phyloP scores from a whole-genome alignment of 2,113 vertebrate species.

The Sorex araneus region DNA sequence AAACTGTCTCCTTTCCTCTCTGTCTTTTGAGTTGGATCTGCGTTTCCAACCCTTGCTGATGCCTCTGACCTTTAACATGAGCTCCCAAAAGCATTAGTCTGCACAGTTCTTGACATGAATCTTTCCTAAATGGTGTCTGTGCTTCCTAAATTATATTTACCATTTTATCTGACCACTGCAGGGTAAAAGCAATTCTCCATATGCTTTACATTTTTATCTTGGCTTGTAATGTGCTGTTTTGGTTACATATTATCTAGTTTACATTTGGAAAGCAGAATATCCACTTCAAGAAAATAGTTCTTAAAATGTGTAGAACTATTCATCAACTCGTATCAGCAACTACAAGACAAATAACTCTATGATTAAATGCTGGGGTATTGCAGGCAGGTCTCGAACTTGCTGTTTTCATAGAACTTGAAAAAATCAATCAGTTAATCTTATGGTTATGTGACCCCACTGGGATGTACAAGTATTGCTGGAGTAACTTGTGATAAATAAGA shows the following conservation, averaged over 20 bases:
- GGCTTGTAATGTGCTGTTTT: conserved; percentile 5
- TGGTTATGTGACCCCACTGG: too few relatives aligned
- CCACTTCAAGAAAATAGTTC: conserved; percentile 58
- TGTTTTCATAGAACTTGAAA: too few relatives aligned
- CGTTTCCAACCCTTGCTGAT: not conserved
- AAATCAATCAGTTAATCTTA: too few relatives aligned
- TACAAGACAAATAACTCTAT: too few relatives aligned
- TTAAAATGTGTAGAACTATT: conserved; percentile 42
- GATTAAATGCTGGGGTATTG: too few relatives aligned
- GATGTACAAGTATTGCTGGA: too few relatives aligned
- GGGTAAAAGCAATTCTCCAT: conserved; percentile 63
- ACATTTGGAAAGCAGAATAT: conserved; percentile 46
- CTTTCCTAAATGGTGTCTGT: conserved; percentile 40
- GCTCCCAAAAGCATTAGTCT: not conserved
- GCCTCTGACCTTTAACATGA: not conserved
- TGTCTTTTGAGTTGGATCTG: not conserved
- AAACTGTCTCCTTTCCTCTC: not conserved
- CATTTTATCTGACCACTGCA: conserved; percentile 48
- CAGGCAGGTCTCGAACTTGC: too few relatives aligned
- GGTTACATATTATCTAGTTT: conserved; percentile 57
- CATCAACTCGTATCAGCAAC: not conserved
- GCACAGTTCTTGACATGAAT: not conserved
- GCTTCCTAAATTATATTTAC: conserved; percentile 47
- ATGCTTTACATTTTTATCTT: conserved; percentile 14
- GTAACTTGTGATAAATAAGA: too few relatives aligned